These are phyloP conservation scores for Pilophorus perplexus DNA, from an alignment of 2,888 invertebrate genomes.

Conservation along the genomic window DNA sequence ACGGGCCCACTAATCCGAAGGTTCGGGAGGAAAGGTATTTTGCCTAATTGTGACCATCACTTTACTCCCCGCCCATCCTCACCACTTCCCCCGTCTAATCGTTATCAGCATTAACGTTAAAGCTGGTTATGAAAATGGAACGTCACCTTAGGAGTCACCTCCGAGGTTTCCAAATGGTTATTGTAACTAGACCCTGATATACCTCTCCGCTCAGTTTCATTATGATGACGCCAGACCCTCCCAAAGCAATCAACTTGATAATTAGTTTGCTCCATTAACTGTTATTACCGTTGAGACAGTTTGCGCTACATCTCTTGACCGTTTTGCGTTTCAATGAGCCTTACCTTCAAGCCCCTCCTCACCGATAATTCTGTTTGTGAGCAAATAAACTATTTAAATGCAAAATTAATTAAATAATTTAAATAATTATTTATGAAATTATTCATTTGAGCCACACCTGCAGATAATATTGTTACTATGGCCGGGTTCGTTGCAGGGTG, in stretches of 20 bases:
- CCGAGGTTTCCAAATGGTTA: slow-evolving; percentile 34
- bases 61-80: neutral
- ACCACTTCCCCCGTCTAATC: too few relatives aligned
- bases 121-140: slow-evolving; percentile 36
- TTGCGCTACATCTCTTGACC: slow-evolving; percentile 17
- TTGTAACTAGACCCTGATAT: slow-evolving; percentile 29
- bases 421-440: too few relatives aligned
- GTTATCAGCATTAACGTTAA: slow-evolving; percentile 39
- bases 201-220: slow-evolving; percentile 11
- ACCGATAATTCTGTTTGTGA: too few relatives aligned
- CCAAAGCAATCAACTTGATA: slow-evolving; percentile 29
- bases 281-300: slow-evolving; percentile 21
- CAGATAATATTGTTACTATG: too few relatives aligned
- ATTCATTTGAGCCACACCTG: too few relatives aligned
- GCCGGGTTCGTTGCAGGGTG: too few relatives aligned
- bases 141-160: slow-evolving; percentile 16
- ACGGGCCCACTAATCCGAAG: slow-evolving; percentile 26
- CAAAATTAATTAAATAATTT: too few relatives aligned
- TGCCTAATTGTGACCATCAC: slow-evolving; percentile 38
- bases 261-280: slow-evolving; percentile 32
- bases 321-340: neutral
- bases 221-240: slow-evolving; percentile 16
- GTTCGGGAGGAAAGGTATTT: slow-evolving; percentile 25
- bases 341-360: too few relatives aligned
- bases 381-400: too few relatives aligned